Evolutionary conservation across 1,140 invertebrate species (phyloP), one percentile per base, ranked within the genome.

Genomic region (Pogonomyrmex californicus): DNA sequence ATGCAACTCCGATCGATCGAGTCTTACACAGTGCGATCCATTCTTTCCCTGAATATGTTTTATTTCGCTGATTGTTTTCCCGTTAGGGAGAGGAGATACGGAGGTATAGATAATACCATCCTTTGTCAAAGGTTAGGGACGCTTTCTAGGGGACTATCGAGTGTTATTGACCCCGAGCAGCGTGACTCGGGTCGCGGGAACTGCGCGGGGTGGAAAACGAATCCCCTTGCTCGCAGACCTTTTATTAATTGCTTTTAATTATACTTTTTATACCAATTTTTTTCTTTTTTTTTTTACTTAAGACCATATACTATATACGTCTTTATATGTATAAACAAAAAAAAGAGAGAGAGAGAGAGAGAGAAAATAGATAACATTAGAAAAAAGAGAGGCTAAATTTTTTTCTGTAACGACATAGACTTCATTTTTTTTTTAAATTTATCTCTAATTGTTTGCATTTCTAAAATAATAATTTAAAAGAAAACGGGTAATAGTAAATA

Each of bases 381-480:
- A 56, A n/a, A 23, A 17, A 56, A 56, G n/a, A n/a, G 6, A 23
- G n/a, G 54, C 12, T 56, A n/a, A 23, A 66, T 9, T 44, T n/a
- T n/a, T 65, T 66, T 4, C 30, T 17, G 1, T 3, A 36, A 1
- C 3, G 1, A n/a, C 7, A 12, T 12, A 38, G 12, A 38, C 33
- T 12, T 38, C 3, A 5, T 65, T 81, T 88, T 81, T 65, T 73
- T 77, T 63, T 54, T 73, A 44, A 60, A 38, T 85, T 38, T 63
- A 63, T 63, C 14, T n/a, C 30, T 33, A 60, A 60, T 63, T 9
- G 17, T 17, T 85, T 83, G 56, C 70, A 70, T 38, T 63, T 78
- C 44, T 38, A 30, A 36, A 63, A 51, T 51, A 62, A 38, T 51
- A 62, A 38, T 58, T 66, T 23, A 30, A 60, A 66, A 78, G 56